These are phyloP conservation scores for Adelges cooleyi DNA, from an alignment of 1,140 invertebrate genomes.

Conservation along the genomic window DNA sequence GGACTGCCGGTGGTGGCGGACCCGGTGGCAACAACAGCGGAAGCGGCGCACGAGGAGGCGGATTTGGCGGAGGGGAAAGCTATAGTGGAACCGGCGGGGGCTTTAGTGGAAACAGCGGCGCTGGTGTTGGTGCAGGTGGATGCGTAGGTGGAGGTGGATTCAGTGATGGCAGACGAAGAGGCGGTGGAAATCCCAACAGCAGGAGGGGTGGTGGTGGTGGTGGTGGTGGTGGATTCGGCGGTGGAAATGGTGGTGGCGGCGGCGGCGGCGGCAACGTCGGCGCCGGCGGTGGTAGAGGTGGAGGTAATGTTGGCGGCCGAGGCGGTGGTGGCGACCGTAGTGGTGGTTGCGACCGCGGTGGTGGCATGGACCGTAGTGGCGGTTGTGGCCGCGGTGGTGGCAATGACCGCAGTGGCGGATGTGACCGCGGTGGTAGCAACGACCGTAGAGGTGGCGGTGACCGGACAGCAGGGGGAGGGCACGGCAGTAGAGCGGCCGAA, in stretches of 20 bases:
- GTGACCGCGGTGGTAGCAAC: slow-evolving; percentile 1
- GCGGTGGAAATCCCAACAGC: not conserved
- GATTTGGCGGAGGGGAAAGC: not conserved
- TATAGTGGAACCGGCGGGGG: slow-evolving; percentile 33
- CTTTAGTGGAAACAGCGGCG: slow-evolving; percentile 42
- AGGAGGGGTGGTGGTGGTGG: not conserved
- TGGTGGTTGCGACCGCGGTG: not conserved
- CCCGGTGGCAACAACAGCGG: not conserved
- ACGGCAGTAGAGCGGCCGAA: slow-evolving; percentile 35
- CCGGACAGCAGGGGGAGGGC: not conserved
- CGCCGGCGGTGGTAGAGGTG: not conserved
- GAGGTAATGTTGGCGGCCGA: not conserved
- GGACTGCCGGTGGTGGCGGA: not conserved
- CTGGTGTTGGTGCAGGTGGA: slow-evolving; percentile 42
- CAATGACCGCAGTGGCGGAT: not conserved
- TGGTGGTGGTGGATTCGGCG: not conserved
- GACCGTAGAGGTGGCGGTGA: not conserved
- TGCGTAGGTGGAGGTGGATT: slow-evolving; percentile 35
- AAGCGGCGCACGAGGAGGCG: not conserved
- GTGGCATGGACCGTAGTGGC: not conserved
- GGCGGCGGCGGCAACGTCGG: not conserved
- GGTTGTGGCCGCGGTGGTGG: not conserved
- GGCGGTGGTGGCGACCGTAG: not conserved
- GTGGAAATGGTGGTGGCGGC: not conserved
- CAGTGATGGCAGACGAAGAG: not conserved